Evolutionary conservation across 2,888 invertebrate genomes (phyloP), one percentile per base, ranked within the genome.

Genomic region (Drosophila limbata): DNA sequence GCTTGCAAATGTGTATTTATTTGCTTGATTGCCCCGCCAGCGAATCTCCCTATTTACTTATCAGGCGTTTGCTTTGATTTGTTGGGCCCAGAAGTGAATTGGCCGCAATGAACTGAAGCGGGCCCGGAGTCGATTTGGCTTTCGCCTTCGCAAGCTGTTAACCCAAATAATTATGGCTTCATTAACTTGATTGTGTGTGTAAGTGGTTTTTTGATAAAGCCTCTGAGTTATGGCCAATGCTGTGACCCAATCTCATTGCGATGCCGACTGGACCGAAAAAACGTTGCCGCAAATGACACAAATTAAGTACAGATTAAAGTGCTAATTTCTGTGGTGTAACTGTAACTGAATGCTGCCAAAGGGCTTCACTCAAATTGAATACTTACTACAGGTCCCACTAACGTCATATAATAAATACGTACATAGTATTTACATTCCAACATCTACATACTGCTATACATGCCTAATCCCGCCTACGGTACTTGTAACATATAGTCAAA

Each of bases 91-190:
- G 67, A 70, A 76, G 57, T 59, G 60, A 76, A 84, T 84, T 74
- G 83, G 82, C 81, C 77, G 52, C 76, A 79, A 78, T 74, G 65
- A 77, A 79, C 61, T 59, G 68, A 63, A 66, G 40, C 53, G 48
- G 70, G 64, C 42, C 21, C 25, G 3, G 37, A 50, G 52, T 40
- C 37, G 55, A 55, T 62, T 42, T 48, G 39, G 33, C 65, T 73
- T 69, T 61, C 28, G 28, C 42, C 64, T 81, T 84, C 79, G 80
- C 87, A 88, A 84, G 89, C 89, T 85, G 85, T 85, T 85, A 88
- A 87, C 89, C 85, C 85, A 88, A 85, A 85, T 88, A 85, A 85
- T 85, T 87, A 86, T 87, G 82, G 84, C 87, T 86, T 87, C 87
- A 86, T 86, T 86, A 87, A 84, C 72, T 88, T 86, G 77, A 84